Conservation (phyloP, 2,797 vertebrate species). For the Valencia hispanica region DNA sequence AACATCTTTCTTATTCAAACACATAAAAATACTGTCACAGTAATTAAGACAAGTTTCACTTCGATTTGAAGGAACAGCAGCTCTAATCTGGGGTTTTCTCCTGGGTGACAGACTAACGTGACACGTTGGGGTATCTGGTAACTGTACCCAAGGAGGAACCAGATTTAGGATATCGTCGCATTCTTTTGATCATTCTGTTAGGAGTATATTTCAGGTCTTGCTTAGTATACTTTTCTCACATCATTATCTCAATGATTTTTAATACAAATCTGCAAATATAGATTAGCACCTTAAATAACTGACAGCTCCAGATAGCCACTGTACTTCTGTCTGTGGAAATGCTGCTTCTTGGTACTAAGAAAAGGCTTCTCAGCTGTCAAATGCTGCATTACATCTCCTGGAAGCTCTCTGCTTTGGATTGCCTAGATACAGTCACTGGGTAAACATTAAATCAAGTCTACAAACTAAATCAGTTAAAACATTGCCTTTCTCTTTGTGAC, state of each 20-base stretch:
- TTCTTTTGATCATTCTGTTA: background rate
- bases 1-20: too few relatives aligned
- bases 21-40: too few relatives aligned
- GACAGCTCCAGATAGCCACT: background rate
- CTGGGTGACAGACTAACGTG: too few relatives aligned
- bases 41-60: too few relatives aligned
- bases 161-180: background rate
- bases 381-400: background rate
- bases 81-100: too few relatives aligned
- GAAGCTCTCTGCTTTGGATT: background rate
- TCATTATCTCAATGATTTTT: background rate
- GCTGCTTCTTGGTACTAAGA: background rate
- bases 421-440: slow-evolving; percentile 6
- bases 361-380: background rate
- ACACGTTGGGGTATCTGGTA: background rate
- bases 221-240: background rate
- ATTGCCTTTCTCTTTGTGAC: slow-evolving; percentile 9
- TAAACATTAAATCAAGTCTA: slow-evolving; percentile 19
- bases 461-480: slow-evolving; percentile 8
- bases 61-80: too few relatives aligned
- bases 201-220: background rate
- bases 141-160: background rate
- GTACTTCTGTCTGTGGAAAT: background rate
- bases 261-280: background rate
- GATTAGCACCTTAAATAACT: background rate